Base-by-base conservation (phyloP, 2,888 invertebrate species). In the Psylliodes chrysocephalus region DNA sequence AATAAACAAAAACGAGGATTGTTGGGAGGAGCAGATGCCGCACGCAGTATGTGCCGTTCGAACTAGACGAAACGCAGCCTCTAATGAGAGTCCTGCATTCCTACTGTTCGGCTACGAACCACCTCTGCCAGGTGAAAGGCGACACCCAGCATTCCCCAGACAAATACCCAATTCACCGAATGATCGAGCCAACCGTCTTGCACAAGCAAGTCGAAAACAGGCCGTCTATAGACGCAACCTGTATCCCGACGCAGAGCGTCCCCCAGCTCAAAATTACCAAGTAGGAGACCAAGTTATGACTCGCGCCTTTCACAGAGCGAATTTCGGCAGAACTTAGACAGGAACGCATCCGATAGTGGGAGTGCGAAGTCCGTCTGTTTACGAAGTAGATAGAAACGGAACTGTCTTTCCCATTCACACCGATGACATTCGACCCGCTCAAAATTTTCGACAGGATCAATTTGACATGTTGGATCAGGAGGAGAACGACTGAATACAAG, bases 251-350 rank as follows among this genome's bases (percentile, higher is more conserved):
- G n/a, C 4, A 6, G 2, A 54, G 10, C 15, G 10, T 1, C 12
- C 12, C 1, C 7, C 15, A 1, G 6, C 22, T 1, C 10, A 10
- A 10, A n/a, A n/a, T n/a, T 53, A 18, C 19, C 12, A 35, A 2
- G 5, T 8, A 10, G 38, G 22, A 8, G 52, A 53, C 6, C 2
- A 5, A 8, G 52, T 53, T 1, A 10, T 53, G 0, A 4, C 19
- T 0, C 2, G 38, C 5, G 28, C 35, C 8, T 12, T 10, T 18
- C 6, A 3, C 19, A 35, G 15, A 38, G 22, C 0, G 2, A 54
- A 54, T 15, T 54, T 54, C 15, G 54, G 54, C 6, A 22, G 15
- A 0, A 54, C 54, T 8, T 54, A 18, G 35, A 15, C 19, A 28
- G 40, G 42, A 6, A 40, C 42, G 1, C 15, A 42, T 17, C n/a